Conservation (phyloP, 1,140 invertebrate genomes). For the Lucilia sericata region DNA sequence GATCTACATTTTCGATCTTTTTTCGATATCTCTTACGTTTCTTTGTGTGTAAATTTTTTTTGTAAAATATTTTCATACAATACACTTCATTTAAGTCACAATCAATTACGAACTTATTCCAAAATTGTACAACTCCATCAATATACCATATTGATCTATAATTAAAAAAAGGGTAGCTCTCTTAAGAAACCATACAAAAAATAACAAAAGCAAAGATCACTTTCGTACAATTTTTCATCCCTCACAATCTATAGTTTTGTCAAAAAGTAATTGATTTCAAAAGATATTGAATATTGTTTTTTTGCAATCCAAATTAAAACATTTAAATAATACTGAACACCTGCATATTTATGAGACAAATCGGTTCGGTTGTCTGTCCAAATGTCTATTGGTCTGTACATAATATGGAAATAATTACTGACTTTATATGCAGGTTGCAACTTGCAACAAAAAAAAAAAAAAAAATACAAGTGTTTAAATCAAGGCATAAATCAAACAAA, state of each 20-base stretch:
- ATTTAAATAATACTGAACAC: slow-evolving; percentile 6
- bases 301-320: background rate
- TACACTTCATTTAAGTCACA: too few species aligned
- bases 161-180: too few species aligned
- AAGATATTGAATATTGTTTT: background rate
- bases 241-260: background rate
- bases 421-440: background rate
- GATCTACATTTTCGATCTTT: too few species aligned
- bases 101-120: too few species aligned
- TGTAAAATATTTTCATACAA: too few species aligned
- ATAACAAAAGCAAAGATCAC: too few species aligned
- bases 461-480: background rate
- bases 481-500: background rate
- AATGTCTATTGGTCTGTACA: background rate
- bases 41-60: too few species aligned
- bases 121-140: too few species aligned
- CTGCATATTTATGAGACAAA: background rate
- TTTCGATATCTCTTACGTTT: too few species aligned
- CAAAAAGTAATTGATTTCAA: background rate
- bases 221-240: too few species aligned
- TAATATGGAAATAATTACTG: background rate
- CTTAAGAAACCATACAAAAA: too few species aligned
- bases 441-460: background rate
- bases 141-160: too few species aligned
- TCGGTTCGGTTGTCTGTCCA: background rate